Evolutionary conservation across 2,888 invertebrate genomes (phyloP), one percentile per base, ranked within the genome.

Genomic region (Tenthredo mesomela): DNA sequence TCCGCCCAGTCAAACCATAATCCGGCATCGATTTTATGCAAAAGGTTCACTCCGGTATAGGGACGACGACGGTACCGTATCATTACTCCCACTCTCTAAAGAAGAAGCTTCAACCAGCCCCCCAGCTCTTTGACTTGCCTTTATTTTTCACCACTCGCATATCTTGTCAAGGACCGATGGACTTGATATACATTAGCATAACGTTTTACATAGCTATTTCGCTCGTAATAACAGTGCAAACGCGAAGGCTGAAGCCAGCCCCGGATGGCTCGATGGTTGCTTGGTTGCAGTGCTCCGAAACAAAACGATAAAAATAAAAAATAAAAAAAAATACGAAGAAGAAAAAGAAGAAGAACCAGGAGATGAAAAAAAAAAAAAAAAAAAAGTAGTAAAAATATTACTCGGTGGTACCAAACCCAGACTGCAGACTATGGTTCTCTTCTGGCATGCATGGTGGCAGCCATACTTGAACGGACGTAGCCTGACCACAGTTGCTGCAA

Each of bases 381-480:
- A 61, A 25, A 25, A 25, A 10, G 21, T 21, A 7, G 61, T 25
- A 25, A 61, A 77, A 77, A 50, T 77, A 54, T 77, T n/a, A 67
- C 67, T 15, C 37, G 71, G 5, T 77, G 75, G 75, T 50, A 40
- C 21, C 37, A 33, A 25, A 18, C 43, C n/a, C 50, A 29, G 33
- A 33, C 37, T 61, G 61, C 54, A 37, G 40, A 47, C 61, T 29
- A 37, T 61, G 82, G 82, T 43, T 61, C 54, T 21, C 40, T n/a
- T 58, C 25, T 78, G 37, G 43, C 65, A 47, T 77, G 61, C 43
- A 78, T 84, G 85, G 86, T 87, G 89, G 89, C 91, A 90, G 92
- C 92, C 92, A 92, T 93, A 88, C 67, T 90, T 93, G 91, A 37
- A 80, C 87, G 85, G 88, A 88, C 89, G 89, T 80, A 40, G 82